These are phyloP conservation scores for Anser cygnoides DNA, from an alignment of 2,113 vertebrate genomes.

Conservation along the genomic window DNA sequence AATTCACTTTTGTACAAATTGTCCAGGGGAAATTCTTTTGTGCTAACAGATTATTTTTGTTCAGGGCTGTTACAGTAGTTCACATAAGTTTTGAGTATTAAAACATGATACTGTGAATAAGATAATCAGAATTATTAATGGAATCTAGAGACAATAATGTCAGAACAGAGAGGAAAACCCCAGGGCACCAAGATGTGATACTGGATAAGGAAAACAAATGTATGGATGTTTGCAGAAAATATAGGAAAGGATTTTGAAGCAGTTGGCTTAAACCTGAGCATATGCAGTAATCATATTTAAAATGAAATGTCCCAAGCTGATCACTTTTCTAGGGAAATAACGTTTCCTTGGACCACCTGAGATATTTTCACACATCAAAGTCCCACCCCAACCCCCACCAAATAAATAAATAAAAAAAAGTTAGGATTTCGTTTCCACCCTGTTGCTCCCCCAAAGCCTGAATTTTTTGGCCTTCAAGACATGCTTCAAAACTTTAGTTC, in stretches of 20 bases:
- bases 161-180: not conserved
- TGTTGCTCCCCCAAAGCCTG: not conserved
- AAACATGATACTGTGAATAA: not conserved
- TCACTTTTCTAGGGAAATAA: not conserved
- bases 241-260: not conserved
- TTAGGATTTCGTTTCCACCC: not conserved
- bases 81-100: not conserved
- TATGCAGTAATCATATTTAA: not conserved
- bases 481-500: not conserved
- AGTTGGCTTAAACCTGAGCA: not conserved
- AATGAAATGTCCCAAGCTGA: rapidly evolving
- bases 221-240: not conserved
- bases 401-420: not conserved
- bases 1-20: conserved; percentile 4
- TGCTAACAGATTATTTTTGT: not conserved
- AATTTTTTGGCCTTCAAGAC: not conserved
- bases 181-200: not conserved
- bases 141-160: not conserved
- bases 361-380: not conserved
- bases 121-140: not conserved
- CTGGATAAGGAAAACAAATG: not conserved
- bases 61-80: not conserved
- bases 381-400: not conserved
- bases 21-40: not conserved
- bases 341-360: not conserved